Percentiles rank a stretch among this genome's conserved stretches.
phyloP scores from a whole-genome alignment of 2,888 invertebrate species.

The Ichneumoninae sp. region DNA sequence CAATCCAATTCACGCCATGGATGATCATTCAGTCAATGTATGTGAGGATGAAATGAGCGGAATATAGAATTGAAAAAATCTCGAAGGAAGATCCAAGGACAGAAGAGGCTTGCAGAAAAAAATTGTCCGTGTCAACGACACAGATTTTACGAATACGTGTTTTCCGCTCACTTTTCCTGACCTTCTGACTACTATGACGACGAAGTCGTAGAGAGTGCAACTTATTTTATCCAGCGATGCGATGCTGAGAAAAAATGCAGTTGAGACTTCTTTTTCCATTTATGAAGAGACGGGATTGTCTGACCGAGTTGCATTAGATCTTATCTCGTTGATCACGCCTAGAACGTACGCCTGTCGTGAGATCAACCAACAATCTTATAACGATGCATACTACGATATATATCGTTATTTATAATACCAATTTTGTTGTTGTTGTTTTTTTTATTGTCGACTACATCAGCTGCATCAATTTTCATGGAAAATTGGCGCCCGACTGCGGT shows the following conservation, averaged over 20 bases:
- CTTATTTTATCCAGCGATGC: conserved; percentile 7
- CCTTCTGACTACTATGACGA: conserved; percentile 6
- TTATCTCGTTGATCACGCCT: conserved; percentile 37
- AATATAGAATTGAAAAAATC: background rate
- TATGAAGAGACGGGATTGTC: conserved; percentile 28
- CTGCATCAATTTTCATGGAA: conserved; percentile 27
- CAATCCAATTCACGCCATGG: conserved; percentile 28
- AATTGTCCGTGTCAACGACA: conserved; percentile 35
- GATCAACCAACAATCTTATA: background rate
- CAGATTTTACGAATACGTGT: conserved; percentile 10
- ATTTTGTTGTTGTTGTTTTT: background rate
- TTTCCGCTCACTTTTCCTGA: conserved; percentile 37
- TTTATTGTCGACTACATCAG: background rate
- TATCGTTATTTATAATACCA: conserved; percentile 11
- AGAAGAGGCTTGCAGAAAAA: background rate
- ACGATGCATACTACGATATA: background rate
- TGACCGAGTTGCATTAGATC: conserved; percentile 32
- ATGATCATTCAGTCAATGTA: background rate
- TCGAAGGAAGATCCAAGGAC: background rate
- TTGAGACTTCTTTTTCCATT: background rate
- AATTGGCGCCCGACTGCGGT: conserved; percentile 1
- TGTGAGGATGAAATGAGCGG: background rate
- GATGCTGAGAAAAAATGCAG: conserved; percentile 22
- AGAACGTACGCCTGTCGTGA: conserved; percentile 1
- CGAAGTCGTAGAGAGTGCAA: conserved; percentile 5